Evolutionary conservation across 1,140 invertebrate genomes (phyloP).

Genomic region (Probaryconus sp.): DNA sequence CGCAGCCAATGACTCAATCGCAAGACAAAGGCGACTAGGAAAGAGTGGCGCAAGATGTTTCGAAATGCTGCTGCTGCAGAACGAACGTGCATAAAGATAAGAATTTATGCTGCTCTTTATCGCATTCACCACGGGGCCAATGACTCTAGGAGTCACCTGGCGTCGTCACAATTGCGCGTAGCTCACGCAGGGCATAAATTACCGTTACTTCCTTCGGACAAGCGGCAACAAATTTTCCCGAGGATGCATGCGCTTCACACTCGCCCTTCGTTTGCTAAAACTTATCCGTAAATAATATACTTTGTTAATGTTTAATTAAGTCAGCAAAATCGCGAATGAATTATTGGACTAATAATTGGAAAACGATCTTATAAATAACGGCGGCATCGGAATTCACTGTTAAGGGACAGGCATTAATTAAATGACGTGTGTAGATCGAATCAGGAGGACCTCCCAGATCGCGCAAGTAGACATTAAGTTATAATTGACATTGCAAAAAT

Average conservation of each 20-base stretch:
- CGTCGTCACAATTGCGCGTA: slow-evolving; percentile 39
- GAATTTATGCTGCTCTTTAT: slow-evolving; percentile 59
- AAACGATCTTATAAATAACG: too few species aligned
- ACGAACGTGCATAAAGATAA: slow-evolving; percentile 56
- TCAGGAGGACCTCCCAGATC: too few species aligned
- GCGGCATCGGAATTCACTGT: too few species aligned
- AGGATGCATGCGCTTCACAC: not conserved
- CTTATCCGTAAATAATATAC: too few species aligned
- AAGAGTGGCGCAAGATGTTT: slow-evolving; percentile 55
- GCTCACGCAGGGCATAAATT: slow-evolving; percentile 33
- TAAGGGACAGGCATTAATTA: too few species aligned
- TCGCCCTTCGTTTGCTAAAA: too few species aligned
- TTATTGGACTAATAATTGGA: too few species aligned
- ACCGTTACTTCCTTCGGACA: slow-evolving; percentile 19
- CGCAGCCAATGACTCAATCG: slow-evolving; percentile 59
- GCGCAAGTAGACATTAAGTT: too few species aligned
- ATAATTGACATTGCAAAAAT: too few species aligned
- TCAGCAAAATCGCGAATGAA: too few species aligned
- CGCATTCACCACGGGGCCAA: slow-evolving; percentile 41
- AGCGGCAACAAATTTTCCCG: slow-evolving; percentile 16
- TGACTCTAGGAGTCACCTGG: slow-evolving; percentile 49
- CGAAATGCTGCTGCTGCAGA: slow-evolving; percentile 46
- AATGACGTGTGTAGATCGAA: too few species aligned
- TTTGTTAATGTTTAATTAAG: too few species aligned
- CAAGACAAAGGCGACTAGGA: slow-evolving; percentile 56